A percentile compares a stretch with the other conserved stretches of the same genome.
Conservation (phyloP, 1,140 invertebrate genomes). For the Campoletis sonorensis region DNA sequence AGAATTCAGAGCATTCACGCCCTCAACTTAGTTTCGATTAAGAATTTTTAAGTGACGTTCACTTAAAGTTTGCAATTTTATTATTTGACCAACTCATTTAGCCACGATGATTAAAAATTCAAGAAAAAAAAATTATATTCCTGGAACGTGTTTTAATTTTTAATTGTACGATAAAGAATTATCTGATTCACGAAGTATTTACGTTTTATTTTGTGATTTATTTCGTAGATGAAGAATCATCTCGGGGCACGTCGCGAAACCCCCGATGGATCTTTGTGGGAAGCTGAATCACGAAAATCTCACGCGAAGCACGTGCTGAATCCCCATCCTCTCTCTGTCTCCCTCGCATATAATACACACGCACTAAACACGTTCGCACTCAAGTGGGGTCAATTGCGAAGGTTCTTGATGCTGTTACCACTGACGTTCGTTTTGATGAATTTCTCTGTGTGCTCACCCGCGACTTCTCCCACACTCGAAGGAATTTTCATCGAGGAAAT, state of each 20-base stretch:
- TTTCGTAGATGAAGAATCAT: background rate
- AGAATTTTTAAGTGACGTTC: slow-evolving; percentile 16
- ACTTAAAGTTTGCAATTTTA: background rate
- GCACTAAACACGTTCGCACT: slow-evolving; percentile 30
- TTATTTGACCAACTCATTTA: background rate
- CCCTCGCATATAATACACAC: slow-evolving; percentile 16
- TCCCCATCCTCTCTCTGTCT: background rate
- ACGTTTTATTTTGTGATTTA: background rate
- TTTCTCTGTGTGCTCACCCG: slow-evolving; percentile 9
- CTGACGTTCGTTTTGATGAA: slow-evolving; percentile 30
- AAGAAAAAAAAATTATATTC: background rate
- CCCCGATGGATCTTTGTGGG: slow-evolving; percentile 12
- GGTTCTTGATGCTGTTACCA: slow-evolving; percentile 27
- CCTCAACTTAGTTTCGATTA: slow-evolving; percentile 29
- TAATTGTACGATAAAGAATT: background rate
- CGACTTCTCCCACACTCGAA: slow-evolving; percentile 31
- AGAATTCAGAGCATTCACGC: slow-evolving; percentile 36
- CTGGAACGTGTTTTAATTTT: too few species aligned
- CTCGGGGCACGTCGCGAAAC: background rate
- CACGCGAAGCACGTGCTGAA: slow-evolving; percentile 30
- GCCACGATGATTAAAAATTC: background rate
- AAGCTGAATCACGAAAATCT: slow-evolving; percentile 37
- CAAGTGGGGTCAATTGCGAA: slow-evolving; percentile 40
- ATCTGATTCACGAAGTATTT: background rate
- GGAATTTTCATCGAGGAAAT: slow-evolving; percentile 5